Conservation (phyloP, 1,140 invertebrate genomes). For the Pachypeltis micranthus region DNA sequence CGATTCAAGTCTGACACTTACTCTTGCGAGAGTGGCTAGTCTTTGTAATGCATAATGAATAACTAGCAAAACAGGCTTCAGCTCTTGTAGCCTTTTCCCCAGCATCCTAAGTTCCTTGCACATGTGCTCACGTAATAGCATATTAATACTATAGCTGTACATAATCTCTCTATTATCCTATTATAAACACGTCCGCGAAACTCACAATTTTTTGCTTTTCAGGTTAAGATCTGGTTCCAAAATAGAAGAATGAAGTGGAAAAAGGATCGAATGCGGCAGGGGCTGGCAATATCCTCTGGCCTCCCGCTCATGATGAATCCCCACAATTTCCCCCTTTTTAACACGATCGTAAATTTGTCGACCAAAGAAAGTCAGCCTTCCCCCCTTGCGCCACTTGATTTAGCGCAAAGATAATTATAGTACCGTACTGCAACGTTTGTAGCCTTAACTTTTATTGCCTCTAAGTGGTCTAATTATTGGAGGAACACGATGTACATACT, state of each 20-base stretch:
- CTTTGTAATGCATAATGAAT: too few relatives aligned
- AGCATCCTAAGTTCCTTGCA: too few relatives aligned
- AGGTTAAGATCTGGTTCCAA: slow-evolving; percentile 92
- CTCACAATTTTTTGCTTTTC: too few relatives aligned
- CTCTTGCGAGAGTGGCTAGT: too few relatives aligned
- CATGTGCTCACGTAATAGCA: too few relatives aligned
- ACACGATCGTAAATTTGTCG: slow-evolving; percentile 21
- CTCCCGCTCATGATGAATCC: slow-evolving; percentile 7
- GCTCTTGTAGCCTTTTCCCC: too few relatives aligned
- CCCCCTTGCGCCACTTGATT: slow-evolving; percentile 16
- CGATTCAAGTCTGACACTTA: too few relatives aligned
- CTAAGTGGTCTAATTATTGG: slow-evolving; percentile 1
- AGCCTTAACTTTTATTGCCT: background rate
- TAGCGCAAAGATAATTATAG: slow-evolving; percentile 13
- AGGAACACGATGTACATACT: background rate
- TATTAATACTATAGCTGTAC: too few relatives aligned
- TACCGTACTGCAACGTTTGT: background rate
- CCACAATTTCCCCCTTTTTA: slow-evolving; percentile 15
- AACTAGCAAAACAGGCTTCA: too few relatives aligned
- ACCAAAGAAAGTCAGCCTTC: slow-evolving; percentile 15
- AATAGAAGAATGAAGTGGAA: slow-evolving; percentile 99
- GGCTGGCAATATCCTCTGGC: slow-evolving; percentile 6
- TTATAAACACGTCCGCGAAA: too few relatives aligned
- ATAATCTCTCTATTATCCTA: too few relatives aligned
- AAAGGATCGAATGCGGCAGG: slow-evolving; percentile 43